Conservation (phyloP, 2,797 vertebrate species). For the Phrynocephalus forsythii region DNA sequence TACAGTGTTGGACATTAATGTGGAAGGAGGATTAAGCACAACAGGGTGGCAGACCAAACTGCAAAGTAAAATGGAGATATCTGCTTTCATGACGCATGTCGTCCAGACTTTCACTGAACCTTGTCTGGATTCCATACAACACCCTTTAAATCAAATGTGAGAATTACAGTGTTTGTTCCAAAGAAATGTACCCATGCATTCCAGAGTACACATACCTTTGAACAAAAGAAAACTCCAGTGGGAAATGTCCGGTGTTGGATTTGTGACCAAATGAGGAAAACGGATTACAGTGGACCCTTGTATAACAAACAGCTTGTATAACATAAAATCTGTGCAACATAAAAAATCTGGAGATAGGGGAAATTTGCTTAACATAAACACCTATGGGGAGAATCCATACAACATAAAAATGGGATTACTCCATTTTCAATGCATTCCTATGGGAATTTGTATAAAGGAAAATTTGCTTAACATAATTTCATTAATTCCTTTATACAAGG, state of each 20-base stretch:
- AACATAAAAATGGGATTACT: too few relatives aligned
- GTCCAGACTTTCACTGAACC: constrained; percentile 20
- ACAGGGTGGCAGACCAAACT: constrained; percentile 23
- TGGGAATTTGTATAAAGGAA: too few relatives aligned
- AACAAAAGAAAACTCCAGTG: too few relatives aligned
- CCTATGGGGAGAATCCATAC: too few relatives aligned
- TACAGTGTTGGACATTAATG: constrained; percentile 41
- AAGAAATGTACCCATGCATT: not conserved
- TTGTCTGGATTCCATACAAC: not conserved
- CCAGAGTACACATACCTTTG: too few relatives aligned
- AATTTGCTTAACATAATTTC: too few relatives aligned
- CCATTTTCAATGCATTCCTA: too few relatives aligned
- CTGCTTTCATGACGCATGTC: constrained; percentile 40
- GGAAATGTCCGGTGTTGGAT: not conserved
- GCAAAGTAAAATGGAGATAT: constrained; percentile 50
- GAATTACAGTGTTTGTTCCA: not conserved
- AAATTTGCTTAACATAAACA: too few relatives aligned
- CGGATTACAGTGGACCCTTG: not conserved
- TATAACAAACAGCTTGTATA: too few relatives aligned
- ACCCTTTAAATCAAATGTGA: not conserved
- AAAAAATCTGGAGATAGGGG: too few relatives aligned
- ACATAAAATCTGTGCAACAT: too few relatives aligned
- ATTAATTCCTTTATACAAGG: too few relatives aligned
- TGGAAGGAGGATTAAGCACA: constrained; percentile 38
- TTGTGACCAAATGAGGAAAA: not conserved